These are phyloP conservation scores for Sinosuthora webbiana DNA, from an alignment of 2,113 vertebrate genomes.

Conservation along the genomic window DNA sequence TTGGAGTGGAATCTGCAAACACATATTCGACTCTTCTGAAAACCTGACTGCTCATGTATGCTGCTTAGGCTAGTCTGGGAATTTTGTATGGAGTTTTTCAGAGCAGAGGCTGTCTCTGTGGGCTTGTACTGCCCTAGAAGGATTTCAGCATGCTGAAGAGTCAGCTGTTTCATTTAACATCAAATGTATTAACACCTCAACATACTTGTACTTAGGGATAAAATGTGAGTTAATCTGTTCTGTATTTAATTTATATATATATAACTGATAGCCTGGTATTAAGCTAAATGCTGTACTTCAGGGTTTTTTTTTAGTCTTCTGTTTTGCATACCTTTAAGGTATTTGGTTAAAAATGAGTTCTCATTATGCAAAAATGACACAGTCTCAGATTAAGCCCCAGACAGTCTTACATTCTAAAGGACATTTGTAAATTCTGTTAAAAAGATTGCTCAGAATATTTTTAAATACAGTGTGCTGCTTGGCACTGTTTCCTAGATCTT, in stretches of 20 bases:
- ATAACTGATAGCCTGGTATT: not conserved
- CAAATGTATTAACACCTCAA: not conserved
- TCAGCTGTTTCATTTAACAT: not conserved
- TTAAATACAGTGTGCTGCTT: not conserved
- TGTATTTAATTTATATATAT: not conserved
- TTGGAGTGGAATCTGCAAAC: not conserved
- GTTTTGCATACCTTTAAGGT: not conserved
- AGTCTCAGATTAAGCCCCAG: not conserved
- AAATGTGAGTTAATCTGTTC: not conserved
- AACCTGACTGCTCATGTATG: not conserved
- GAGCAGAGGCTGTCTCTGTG: not conserved
- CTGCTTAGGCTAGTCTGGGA: not conserved
- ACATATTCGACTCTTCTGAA: not conserved
- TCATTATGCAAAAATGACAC: not conserved
- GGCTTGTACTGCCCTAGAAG: not conserved
- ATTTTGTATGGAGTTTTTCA: not conserved
- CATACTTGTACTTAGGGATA: not conserved
- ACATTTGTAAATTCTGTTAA: not conserved
- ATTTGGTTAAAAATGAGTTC: not conserved
- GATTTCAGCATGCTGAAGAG: not conserved
- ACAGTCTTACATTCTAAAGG: not conserved
- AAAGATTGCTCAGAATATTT: not conserved
- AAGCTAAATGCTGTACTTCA: not conserved
- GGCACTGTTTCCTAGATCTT: not conserved
- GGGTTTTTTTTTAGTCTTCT: not conserved